These are phyloP conservation scores for Formicarius rufipectus DNA, from an alignment of 2,113 vertebrate species.

Conservation along the genomic window DNA sequence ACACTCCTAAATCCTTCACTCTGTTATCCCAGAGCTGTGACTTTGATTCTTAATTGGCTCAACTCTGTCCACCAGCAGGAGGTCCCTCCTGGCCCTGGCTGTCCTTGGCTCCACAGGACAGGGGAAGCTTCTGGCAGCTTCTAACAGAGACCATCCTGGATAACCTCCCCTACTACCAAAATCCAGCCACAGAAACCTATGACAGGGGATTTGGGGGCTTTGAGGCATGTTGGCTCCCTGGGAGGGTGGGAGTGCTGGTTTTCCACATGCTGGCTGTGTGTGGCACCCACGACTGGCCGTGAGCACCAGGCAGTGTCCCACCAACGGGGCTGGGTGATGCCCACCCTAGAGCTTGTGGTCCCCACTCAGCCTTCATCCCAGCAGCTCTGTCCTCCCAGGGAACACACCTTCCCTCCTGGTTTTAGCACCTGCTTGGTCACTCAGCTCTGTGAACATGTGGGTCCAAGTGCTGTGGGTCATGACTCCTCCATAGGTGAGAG, in stretches of 20 bases:
- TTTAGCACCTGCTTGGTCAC: background rate
- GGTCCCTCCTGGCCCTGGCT: too few species aligned
- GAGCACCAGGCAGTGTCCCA: background rate
- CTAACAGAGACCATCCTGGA: too few species aligned
- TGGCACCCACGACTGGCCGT: background rate
- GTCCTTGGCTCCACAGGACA: too few species aligned
- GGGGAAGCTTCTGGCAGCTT: too few species aligned
- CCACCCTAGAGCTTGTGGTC: background rate
- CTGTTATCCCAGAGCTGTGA: too few species aligned
- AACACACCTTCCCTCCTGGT: background rate
- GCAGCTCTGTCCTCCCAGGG: background rate
- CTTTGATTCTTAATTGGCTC: too few species aligned
- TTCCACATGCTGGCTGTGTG: fast-evolving
- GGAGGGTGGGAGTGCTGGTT: background rate
- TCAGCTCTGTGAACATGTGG: background rate
- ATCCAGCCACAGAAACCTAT: too few species aligned
- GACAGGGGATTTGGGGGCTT: background rate
- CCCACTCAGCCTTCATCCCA: background rate
- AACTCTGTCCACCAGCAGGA: too few species aligned
- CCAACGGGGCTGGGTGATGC: fast-evolving
- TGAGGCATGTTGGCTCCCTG: fast-evolving
- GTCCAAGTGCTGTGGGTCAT: fast-evolving
- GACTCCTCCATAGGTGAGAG: background rate
- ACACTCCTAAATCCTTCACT: too few species aligned
- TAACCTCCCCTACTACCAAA: too few species aligned